phyloP scores from a whole-genome alignment of 2,797 vertebrate genomes.

The Coreius guichenoti region DNA sequence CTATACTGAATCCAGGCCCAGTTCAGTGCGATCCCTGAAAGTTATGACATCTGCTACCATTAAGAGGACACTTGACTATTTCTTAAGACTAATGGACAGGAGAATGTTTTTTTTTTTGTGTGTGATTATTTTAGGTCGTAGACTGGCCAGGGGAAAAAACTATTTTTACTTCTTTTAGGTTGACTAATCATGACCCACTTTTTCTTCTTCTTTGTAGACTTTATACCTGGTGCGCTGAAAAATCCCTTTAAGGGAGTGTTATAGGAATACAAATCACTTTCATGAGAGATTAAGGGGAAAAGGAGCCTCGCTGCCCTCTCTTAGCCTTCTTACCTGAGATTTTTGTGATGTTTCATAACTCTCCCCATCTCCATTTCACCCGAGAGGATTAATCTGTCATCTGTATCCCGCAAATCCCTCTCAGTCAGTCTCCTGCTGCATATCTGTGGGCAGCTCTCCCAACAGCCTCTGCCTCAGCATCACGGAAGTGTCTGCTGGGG shows the following conservation, averaged over 20 bases:
- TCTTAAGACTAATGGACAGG: constrained; percentile 20
- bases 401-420: constrained; percentile 66
- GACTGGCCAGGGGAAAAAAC: constrained; percentile 16
- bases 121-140: constrained; percentile 44
- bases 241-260: constrained; percentile 40
- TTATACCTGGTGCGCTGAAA: constrained; percentile 3
- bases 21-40: constrained; percentile 36
- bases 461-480: constrained; percentile 16
- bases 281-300: constrained; percentile 30
- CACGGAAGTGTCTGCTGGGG: constrained; percentile 2
- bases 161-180: not conserved
- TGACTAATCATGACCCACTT: constrained; percentile 33
- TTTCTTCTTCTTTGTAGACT: constrained; percentile 22
- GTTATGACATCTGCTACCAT: constrained; percentile 31
- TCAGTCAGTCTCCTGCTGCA: constrained; percentile 39
- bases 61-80: constrained; percentile 39
- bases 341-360: constrained; percentile 40
- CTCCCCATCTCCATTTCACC: constrained; percentile 20
- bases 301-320: constrained; percentile 27
- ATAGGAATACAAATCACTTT: constrained; percentile 54
- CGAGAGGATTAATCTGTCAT: constrained; percentile 55
- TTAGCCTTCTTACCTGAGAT: constrained; percentile 30
- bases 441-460: constrained; percentile 21
- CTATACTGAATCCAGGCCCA: constrained; percentile 39
- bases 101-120: constrained; percentile 40